Percentiles rank a stretch among this genome's conserved stretches.
phyloP scores from a whole-genome alignment of 2,113 vertebrate species.

The Puntigrus tetrazona region DNA sequence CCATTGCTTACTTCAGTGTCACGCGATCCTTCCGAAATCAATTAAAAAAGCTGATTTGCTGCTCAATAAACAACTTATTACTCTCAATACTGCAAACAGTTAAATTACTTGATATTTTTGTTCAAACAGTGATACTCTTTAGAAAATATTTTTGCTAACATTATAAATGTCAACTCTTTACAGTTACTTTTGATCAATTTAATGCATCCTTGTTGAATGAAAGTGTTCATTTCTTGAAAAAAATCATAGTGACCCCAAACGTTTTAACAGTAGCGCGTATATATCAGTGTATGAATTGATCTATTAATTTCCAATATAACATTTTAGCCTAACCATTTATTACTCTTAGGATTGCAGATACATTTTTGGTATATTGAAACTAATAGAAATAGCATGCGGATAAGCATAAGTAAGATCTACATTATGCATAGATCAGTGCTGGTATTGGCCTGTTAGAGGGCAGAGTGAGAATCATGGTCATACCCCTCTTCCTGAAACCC shows the following conservation, averaged over 20 bases:
- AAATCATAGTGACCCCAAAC: background rate
- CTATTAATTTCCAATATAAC: background rate
- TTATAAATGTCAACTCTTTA: background rate
- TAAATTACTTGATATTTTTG: background rate
- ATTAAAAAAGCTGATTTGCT: background rate
- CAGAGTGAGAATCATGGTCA: conserved; percentile 23
- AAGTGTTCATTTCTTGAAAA: background rate
- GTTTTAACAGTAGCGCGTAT: background rate
- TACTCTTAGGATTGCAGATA: too few relatives aligned
- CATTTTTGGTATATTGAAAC: background rate
- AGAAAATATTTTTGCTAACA: background rate
- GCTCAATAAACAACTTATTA: background rate
- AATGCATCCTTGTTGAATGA: background rate
- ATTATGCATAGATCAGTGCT: background rate
- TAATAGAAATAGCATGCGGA: background rate
- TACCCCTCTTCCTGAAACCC: background rate
- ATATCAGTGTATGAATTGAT: background rate
- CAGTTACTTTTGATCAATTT: background rate
- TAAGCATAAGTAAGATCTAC: background rate
- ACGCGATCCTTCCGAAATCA: background rate
- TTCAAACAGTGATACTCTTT: background rate
- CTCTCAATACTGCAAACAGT: background rate
- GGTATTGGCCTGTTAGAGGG: background rate
- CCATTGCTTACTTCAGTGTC: background rate
- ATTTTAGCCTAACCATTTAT: background rate